Base-by-base conservation (phyloP, 1,140 invertebrate genomes). In the Schlechtendalia chinensis region DNA sequence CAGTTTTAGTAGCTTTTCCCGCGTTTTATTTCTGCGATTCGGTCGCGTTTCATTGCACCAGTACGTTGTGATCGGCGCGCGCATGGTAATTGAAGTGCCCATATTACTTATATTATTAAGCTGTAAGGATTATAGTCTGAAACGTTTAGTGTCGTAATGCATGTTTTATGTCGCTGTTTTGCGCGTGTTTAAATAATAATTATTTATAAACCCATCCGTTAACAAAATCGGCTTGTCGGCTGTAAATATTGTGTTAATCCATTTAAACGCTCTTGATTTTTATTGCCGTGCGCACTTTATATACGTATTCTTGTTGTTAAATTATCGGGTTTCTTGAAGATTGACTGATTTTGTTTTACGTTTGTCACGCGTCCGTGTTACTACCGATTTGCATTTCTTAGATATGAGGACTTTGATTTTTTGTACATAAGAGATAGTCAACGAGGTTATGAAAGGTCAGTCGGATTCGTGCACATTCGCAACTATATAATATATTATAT, bases 71-170 rank as follows among this genome's bases (percentile, higher is more conserved):
- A 17, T 27, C 56, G 11, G n/a, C 47, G 39, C n/a, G 1, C 65
- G 45, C 19, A 16, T 16, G 16, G 6, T 17, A 47, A 69, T 45
- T 69, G 22, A 69, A 69, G 45, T 50, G 67, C 67, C 22, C 32
- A 3, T 8, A 16, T 69, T 50, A 47, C 67, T 50, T 27, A 50
- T 24, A 67, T 50, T 69, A 69, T 50, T 69, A 69, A 69, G 67
- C 67, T 14, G 17, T 50, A 47, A 39, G 67, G 39, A 69, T 69
- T 69, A 69, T 39, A 5, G 45, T 69, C 47, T 27, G 45, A 50
- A 69, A 47, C 11, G 22, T 69, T 69, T 69, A 69, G 45, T 16
- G 22, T 50, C 45, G 45, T 50, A 50, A 50, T 24, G 22, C 2
- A 17, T 11, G 22, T 69, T 24, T 24, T 69, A 69, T 17, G 67